Conservation (phyloP, 2,888 invertebrate genomes). For the Mechanitis mazaeus region DNA sequence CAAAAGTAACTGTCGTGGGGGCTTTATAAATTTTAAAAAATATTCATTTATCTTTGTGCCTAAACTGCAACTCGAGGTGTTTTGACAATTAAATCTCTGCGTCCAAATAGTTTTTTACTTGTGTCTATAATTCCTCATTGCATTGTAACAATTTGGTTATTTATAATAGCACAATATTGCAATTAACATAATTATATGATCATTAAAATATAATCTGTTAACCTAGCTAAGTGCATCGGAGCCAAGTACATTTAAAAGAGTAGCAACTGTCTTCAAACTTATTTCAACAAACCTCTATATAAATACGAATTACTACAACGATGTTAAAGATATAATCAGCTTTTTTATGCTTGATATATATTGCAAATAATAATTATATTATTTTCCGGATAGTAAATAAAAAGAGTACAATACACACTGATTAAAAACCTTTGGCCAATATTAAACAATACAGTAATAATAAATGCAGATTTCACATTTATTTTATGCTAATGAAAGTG, state of each 20-base stretch:
- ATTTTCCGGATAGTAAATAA: neutral
- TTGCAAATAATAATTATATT: neutral
- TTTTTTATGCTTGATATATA: neutral
- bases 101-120: no score
- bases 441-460: conserved; percentile 7
- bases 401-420: conserved; percentile 6
- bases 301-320: neutral
- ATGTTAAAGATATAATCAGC: neutral
- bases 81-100: no score
- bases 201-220: no score
- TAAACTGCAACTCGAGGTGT: no score
- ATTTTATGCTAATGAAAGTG: conserved; percentile 7
- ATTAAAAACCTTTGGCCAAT: conserved; percentile 6
- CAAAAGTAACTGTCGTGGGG: no score
- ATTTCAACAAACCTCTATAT: neutral
- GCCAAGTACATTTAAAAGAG: conserved; percentile 2
- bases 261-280: neutral
- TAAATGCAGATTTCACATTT: conserved; percentile 7
- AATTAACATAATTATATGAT: no score
- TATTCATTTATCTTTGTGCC: no score
- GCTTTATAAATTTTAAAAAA: no score
- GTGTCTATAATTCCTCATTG: no score
- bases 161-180: no score
- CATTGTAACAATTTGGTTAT: no score
- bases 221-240: neutral